Percentiles rank a stretch among this genome's conserved stretches.
These are phyloP conservation scores for Harpagifer antarcticus DNA, from an alignment of 2,797 vertebrate species.

Conservation along the genomic window DNA sequence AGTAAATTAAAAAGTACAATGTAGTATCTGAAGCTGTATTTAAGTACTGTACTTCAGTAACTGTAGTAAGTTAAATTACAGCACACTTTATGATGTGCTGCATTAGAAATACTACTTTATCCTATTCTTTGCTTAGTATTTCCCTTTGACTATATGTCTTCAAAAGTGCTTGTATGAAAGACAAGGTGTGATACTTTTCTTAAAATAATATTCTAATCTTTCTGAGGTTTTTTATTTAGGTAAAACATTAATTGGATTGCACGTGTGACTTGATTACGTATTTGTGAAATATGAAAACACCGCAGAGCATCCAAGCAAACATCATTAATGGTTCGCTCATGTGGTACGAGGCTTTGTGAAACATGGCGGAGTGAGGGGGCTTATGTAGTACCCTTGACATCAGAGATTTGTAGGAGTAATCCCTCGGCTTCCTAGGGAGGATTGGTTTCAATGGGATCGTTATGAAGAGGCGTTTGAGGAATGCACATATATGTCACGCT, in stretches of 20 bases:
- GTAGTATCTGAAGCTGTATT: too few species aligned
- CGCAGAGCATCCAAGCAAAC: conserved; percentile 51
- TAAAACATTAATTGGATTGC: conserved; percentile 8
- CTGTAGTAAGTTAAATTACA: too few species aligned
- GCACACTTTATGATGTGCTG: background rate
- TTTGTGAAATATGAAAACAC: conserved; percentile 53
- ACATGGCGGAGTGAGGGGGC: conserved; percentile 50
- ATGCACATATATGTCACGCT: conserved; percentile 67
- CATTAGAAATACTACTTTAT: background rate
- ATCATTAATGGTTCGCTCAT: conserved; percentile 47
- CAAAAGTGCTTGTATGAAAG: background rate
- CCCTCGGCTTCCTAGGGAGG: conserved; percentile 71
- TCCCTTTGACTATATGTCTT: background rate
- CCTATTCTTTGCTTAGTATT: background rate
- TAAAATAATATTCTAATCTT: background rate
- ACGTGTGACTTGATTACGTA: conserved; percentile 34
- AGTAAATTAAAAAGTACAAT: too few species aligned
- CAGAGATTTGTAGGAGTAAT: conserved; percentile 82
- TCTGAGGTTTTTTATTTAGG: conserved; percentile 14
- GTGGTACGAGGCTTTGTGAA: conserved; percentile 43
- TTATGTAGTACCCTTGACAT: conserved; percentile 77
- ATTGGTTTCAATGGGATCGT: conserved; percentile 78
- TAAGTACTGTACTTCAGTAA: too few species aligned
- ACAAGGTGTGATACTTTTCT: background rate
- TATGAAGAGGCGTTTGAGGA: conserved; percentile 68